Percentiles rank a stretch among this genome's conserved stretches.
These are phyloP conservation scores for Cryptoprocta ferox DNA, from an alignment of 2,797 vertebrate genomes.

Conservation along the genomic window DNA sequence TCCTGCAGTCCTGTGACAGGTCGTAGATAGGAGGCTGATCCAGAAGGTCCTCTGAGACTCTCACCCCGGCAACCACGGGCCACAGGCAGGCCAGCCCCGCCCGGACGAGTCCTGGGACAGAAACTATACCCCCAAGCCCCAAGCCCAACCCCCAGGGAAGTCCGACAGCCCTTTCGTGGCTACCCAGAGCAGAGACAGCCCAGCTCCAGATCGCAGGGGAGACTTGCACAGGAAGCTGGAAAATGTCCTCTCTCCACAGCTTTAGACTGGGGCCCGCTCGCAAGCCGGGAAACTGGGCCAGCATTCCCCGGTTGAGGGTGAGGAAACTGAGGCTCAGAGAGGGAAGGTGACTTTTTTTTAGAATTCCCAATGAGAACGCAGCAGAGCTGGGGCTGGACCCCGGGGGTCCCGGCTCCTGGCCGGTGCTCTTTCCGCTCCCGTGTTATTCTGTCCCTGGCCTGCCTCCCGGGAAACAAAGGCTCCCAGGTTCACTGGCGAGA, in stretches of 20 bases:
- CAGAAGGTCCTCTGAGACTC: neutral
- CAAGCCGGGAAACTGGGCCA: neutral
- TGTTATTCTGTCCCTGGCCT: neutral
- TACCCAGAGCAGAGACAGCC: neutral
- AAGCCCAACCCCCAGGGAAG: neutral
- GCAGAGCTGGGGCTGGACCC: neutral
- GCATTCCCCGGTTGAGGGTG: neutral
- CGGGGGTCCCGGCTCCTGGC: neutral
- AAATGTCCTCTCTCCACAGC: rapidly evolving
- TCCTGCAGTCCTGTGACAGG: neutral
- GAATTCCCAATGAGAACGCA: neutral
- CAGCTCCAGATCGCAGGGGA: rapidly evolving
- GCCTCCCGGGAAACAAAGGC: neutral
- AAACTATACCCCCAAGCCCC: neutral
- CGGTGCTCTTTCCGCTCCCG: neutral
- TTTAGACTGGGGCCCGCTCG: neutral
- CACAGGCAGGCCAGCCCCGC: neutral
- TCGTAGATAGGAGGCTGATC: neutral
- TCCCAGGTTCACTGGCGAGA: neutral
- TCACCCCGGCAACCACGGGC: neutral
- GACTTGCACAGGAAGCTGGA: neutral
- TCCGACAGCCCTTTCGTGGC: neutral
- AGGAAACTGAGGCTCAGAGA: neutral
- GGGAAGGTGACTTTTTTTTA: no score
- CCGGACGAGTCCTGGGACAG: neutral